phyloP scores from a whole-genome alignment of 2,113 vertebrate genomes.

The Alces alces region DNA sequence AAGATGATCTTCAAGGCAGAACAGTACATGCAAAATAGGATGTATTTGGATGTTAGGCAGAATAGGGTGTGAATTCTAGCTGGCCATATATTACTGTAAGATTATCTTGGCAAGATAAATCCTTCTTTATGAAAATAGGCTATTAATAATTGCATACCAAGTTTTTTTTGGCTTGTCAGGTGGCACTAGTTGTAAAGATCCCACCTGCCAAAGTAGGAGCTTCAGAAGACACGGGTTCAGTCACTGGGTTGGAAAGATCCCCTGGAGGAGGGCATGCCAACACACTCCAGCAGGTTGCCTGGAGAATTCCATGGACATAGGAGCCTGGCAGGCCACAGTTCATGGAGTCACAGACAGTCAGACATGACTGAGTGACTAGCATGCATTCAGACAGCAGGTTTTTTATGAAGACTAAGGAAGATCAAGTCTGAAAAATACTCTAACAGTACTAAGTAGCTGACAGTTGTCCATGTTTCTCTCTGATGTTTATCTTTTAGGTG shows the following conservation, averaged over 20 bases:
- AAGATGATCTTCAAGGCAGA: background rate
- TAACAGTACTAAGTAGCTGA: background rate
- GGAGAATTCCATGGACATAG: background rate
- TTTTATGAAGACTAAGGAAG: background rate
- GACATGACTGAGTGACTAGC: background rate
- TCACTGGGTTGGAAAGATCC: background rate
- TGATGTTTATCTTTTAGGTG: background rate
- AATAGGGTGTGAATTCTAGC: background rate
- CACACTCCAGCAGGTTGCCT: background rate
- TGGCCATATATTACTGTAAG: background rate
- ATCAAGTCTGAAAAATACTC: background rate
- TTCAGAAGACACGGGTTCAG: background rate
- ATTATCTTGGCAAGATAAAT: background rate
- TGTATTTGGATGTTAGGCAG: background rate
- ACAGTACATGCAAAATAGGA: background rate
- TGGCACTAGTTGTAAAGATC: background rate
- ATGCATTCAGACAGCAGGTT: background rate
- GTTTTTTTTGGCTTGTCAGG: background rate
- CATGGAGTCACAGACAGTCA: background rate
- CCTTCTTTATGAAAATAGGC: background rate
- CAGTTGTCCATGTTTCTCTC: background rate
- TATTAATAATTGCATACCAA: background rate
- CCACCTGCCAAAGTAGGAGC: background rate
- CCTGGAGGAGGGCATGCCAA: background rate
- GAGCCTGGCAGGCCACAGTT: background rate